Evolutionary conservation across 2,797 vertebrate genomes (phyloP).

Genomic region (Chrosomus eos): DNA sequence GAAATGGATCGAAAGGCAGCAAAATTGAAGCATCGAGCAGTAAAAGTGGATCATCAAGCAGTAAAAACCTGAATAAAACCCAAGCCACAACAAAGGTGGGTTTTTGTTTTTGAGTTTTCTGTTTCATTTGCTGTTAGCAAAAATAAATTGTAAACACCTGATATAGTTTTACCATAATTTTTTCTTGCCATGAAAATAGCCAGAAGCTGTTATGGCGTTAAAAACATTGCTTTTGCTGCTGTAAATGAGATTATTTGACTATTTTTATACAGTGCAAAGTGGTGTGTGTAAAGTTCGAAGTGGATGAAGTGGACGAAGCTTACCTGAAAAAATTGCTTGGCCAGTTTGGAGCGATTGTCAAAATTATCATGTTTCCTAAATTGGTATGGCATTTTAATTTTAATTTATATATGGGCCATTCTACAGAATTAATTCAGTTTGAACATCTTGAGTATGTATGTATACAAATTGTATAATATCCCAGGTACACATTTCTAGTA

Average conservation of each 20-base stretch:
- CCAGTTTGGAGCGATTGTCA: conserved; percentile 71
- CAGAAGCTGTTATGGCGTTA: too few relatives aligned
- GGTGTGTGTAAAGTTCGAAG: conserved; percentile 73
- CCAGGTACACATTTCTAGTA: too few relatives aligned
- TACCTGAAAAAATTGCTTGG: conserved; percentile 66
- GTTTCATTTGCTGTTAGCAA: background rate
- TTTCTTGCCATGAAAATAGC: too few relatives aligned
- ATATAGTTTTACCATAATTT: too few relatives aligned
- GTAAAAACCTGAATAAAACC: background rate
- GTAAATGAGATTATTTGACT: background rate
- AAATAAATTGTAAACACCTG: too few relatives aligned
- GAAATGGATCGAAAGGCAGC: background rate
- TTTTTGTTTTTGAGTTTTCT: conserved; percentile 1
- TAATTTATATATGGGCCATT: background rate
- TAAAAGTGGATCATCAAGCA: conserved; percentile 4
- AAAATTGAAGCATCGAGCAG: background rate
- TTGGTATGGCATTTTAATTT: conserved; percentile 64
- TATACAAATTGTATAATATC: too few relatives aligned
- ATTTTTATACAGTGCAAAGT: conserved; percentile 64
- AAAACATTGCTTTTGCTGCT: background rate
- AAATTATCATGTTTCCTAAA: conserved; percentile 73
- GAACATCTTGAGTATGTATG: too few relatives aligned
- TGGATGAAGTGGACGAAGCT: conserved; percentile 67
- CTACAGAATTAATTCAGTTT: too few relatives aligned
- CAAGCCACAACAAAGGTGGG: conserved; percentile 18